A percentile compares a stretch with the other conserved stretches of the same genome.
phyloP scores from a whole-genome alignment of 2,797 vertebrate species.

The Tinamus major region DNA sequence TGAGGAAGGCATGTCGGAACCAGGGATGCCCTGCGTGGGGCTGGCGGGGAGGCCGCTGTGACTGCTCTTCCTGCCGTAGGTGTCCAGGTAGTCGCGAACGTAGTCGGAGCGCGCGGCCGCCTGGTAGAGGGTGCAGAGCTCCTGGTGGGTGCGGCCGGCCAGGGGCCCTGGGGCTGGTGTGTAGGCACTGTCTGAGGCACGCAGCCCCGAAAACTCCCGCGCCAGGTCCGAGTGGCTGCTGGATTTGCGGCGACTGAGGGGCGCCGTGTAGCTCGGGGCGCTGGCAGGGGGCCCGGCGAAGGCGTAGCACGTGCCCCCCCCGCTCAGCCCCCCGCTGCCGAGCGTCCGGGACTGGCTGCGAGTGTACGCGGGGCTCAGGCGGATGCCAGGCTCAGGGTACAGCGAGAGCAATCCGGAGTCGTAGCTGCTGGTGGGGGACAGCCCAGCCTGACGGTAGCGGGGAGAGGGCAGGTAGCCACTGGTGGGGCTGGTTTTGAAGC shows the following conservation, averaged over 20 bases:
- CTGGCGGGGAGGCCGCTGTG: constrained; percentile 59
- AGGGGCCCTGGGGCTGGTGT: constrained; percentile 8
- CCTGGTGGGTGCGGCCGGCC: constrained; percentile 74
- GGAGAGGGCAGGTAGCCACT: constrained; percentile 84
- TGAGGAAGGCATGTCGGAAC: constrained; percentile 64
- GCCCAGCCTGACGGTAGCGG: constrained; percentile 60
- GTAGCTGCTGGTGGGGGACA: constrained; percentile 81
- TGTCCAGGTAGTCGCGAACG: constrained; percentile 80
- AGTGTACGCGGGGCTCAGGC: constrained; percentile 84
- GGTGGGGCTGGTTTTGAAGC: constrained; percentile 80
- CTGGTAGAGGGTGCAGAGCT: constrained; percentile 83
- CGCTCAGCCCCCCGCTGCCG: constrained; percentile 81
- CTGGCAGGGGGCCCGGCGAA: constrained; percentile 68
- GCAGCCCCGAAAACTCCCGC: constrained; percentile 87
- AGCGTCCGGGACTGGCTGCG: constrained; percentile 78
- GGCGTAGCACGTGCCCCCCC: constrained; percentile 83
- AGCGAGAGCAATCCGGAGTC: constrained; percentile 84
- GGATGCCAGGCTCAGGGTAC: constrained; percentile 83
- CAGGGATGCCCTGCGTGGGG: constrained; percentile 82
- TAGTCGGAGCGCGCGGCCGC: constrained; percentile 75
- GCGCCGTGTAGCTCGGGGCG: constrained; percentile 83
- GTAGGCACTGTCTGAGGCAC: constrained; percentile 69
- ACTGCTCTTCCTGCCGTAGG: constrained; percentile 76
- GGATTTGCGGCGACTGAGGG: constrained; percentile 88
- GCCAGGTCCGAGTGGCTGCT: constrained; percentile 93